These are phyloP conservation scores for Scaptomyza flava DNA, from an alignment of 2,888 invertebrate species.

Conservation along the genomic window DNA sequence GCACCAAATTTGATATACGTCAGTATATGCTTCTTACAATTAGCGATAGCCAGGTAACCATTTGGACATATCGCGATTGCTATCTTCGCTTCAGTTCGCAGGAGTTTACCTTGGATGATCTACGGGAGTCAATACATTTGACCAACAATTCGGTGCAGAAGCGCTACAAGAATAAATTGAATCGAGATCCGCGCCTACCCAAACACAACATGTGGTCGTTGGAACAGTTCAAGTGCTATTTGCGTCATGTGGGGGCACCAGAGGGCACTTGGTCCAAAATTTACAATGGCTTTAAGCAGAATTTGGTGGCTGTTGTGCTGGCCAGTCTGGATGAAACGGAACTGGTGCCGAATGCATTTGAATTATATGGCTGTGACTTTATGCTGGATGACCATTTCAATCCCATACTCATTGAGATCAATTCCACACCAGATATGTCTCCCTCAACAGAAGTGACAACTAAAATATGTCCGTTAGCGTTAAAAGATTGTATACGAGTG, in stretches of 20 bases:
- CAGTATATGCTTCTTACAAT: slow-evolving; percentile 93
- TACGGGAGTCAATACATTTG: slow-evolving; percentile 93
- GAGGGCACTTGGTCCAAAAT: slow-evolving; percentile 89
- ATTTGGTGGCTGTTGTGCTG: slow-evolving; percentile 91
- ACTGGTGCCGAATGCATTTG: slow-evolving; percentile 91
- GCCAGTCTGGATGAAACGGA: slow-evolving; percentile 91
- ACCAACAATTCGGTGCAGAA: slow-evolving; percentile 95
- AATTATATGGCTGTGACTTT: slow-evolving; percentile 96
- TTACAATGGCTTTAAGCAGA: slow-evolving; percentile 93
- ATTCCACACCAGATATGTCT: slow-evolving; percentile 93
- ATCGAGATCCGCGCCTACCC: slow-evolving; percentile 88
- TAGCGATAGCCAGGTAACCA: slow-evolving; percentile 89
- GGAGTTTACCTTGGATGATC: slow-evolving; percentile 90
- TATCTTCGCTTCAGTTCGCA: slow-evolving; percentile 95
- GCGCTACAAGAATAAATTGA: slow-evolving; percentile 86
- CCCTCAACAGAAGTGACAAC: slow-evolving; percentile 93
- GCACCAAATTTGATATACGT: slow-evolving; percentile 95
- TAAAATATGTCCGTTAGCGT: slow-evolving; percentile 91
- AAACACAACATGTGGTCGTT: slow-evolving; percentile 94
- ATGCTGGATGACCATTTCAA: slow-evolving; percentile 93
- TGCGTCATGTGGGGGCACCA: slow-evolving; percentile 84
- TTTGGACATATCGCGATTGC: slow-evolving; percentile 95
- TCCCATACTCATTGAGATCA: slow-evolving; percentile 97
- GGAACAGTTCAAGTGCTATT: slow-evolving; percentile 88
- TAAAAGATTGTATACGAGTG: slow-evolving; percentile 95